Evolutionary conservation across 2,113 vertebrate genomes (phyloP), one percentile per base, ranked within the genome.

Genomic region (Etheostoma spectabile): DNA sequence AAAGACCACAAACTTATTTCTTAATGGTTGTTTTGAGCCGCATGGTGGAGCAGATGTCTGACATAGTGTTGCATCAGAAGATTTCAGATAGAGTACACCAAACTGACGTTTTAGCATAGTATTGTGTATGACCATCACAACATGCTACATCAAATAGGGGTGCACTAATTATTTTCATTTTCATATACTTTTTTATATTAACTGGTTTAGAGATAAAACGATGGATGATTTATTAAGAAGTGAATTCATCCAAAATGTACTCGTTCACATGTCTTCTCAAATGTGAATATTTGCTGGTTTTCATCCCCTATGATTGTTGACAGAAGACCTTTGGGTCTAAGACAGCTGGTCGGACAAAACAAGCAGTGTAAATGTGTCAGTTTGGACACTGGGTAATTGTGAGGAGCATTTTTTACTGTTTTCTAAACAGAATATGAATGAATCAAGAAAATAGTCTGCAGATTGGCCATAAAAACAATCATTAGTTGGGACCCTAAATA

Each of bases 11-110:
- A 79, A 65, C 68, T 30, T 79, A 65, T 48, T 63, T 80, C 49
- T 59, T n/a, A 0, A 30, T 81, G 72, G 83, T 83, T 57, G 71
- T 65, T 80, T 75, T 19, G 46, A 77, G 56, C 74, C 64, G 68
- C 61, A 59, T 76, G 82, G 69, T 22, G 62, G 59, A 78, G 10
- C 84, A 80, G 59, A 75, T 85, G 77, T 76, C 77, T 55, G 56
- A 38, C 60, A 27, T 78, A 27, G 33, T 11, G 59, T 64, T 75
- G 14, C 77, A 77, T 60, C 45, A 21, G 45, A 68, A 70, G 10
- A 70, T 19, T 64, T 62, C 22, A 74, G 5, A 68, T 12, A 24
- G 57, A 66, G 35, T 35, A 57, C 62, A 55, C 12, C 10, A 59
- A 42, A 38, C 64, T 42, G 45, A 8, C 1, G 3, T 46, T 49